These are phyloP conservation scores for Eurystomus gularis DNA, from an alignment of 2,113 vertebrate species.

Conservation along the genomic window DNA sequence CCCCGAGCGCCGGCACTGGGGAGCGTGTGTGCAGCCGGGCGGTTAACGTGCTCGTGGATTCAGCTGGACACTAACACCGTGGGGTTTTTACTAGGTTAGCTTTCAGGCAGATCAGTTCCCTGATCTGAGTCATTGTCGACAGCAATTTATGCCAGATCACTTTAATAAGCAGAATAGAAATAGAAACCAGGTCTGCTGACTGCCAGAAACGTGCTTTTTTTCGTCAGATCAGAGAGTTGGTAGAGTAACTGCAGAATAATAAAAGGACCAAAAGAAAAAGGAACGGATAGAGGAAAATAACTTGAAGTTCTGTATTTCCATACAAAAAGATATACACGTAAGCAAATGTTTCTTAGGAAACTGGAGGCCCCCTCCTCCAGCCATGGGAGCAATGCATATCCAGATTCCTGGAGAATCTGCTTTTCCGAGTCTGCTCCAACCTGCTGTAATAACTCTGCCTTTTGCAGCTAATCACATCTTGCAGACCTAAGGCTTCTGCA, in stretches of 20 bases:
- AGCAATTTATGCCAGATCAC: conserved; percentile 10
- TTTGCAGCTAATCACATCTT: not conserved
- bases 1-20: not conserved
- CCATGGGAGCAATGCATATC: not conserved
- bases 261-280: not conserved
- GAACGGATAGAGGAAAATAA: not conserved
- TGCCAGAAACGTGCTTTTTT: conserved; percentile 16
- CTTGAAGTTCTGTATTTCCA: not conserved
- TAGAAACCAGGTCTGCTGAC: not conserved
- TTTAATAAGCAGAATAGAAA: not conserved
- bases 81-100: not conserved
- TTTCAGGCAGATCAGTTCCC: not conserved
- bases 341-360: not conserved
- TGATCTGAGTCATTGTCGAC: not conserved
- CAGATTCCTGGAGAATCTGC: not conserved
- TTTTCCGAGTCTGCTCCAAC: not conserved
- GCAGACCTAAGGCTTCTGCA: not conserved
- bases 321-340: not conserved
- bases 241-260: not conserved
- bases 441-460: not conserved
- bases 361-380: not conserved
- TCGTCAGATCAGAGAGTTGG: not conserved
- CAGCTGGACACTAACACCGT: not conserved
- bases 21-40: not conserved
- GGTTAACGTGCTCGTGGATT: not conserved